Base-by-base conservation (phyloP, 37 sponge, comb jelly and placozoan genomes). In the Geodia barretti region DNA sequence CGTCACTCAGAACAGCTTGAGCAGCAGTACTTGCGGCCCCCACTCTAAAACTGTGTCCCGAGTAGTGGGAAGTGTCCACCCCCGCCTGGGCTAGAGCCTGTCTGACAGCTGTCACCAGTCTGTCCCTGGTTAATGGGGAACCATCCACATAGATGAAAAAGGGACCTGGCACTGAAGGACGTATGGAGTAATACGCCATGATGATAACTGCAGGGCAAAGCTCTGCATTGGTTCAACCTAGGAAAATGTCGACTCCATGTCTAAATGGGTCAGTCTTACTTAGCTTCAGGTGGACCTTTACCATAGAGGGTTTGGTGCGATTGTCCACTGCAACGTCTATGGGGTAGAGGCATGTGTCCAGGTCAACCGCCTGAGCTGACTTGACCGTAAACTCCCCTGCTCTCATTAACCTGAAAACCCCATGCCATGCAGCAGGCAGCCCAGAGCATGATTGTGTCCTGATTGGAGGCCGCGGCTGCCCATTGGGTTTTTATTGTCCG, bases 21-120 rank as follows among this genome's bases (percentile, higher is more conserved):
- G 73, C 82, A 25, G 73, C 73, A 2, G 82, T 73, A 31, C 73
- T 82, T 9, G 82, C 82, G 34, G 82, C 73, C 61, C 82, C 82
- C 21, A 82, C 59, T 29, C 82, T n/a, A 42, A 82, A 72, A 47
- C 80, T 79, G 54, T 79, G 80, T 21, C 80, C 80, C 30, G 69
- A 26, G 34, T 43, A 79, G 28, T 68, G 30, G 26, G 80, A 23
- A 28, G 69, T 64, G 63, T 82, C 73, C 39, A 82, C 24, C 7
- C 82, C 82, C 29, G 40, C 38, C 24, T n/a, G 23, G 17, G 73
- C 26, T 8, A 82, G 73, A 20, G 82, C 82, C 9, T 21, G 29
- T 0, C 64, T n/a, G 24, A 82, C 72, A 38, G n/a, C 25, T n/a
- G 62, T 11, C 9, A 82, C 73, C n/a, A 82, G 42, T 28, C 30